These are phyloP conservation scores for Coluber constrictor DNA, from an alignment of 2,797 vertebrate genomes.

Conservation along the genomic window DNA sequence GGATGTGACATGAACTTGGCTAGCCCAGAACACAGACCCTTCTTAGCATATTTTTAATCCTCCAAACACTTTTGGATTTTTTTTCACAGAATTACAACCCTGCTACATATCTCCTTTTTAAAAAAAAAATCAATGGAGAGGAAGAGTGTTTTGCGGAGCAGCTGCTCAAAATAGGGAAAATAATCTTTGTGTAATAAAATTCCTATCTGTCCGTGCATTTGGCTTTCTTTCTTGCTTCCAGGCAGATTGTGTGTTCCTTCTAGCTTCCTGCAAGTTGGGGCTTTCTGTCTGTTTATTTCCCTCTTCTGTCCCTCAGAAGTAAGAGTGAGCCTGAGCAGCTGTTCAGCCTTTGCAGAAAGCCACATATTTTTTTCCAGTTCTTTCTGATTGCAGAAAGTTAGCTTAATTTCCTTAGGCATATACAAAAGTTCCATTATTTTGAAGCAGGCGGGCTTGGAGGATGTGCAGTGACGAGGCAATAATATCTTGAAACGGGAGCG, in stretches of 20 bases:
- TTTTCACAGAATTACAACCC: not conserved
- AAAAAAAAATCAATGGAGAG: constrained; percentile 1
- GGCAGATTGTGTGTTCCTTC: constrained; percentile 26
- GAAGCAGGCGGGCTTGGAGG: not conserved
- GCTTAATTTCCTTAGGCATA: not conserved
- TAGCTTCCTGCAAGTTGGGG: not conserved
- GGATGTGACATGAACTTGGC: not conserved
- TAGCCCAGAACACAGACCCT: not conserved
- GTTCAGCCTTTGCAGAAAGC: not conserved
- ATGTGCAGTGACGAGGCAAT: constrained; percentile 12
- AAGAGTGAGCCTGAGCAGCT: constrained; percentile 6
- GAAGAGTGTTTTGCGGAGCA: not conserved
- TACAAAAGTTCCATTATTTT: fast-evolving
- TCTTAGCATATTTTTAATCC: not conserved
- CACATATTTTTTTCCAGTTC: not conserved
- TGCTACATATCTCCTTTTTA: not conserved
- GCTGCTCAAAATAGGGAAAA: constrained; percentile 1
- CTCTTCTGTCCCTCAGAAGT: constrained; percentile 16
- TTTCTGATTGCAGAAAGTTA: not conserved
- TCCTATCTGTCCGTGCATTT: constrained; percentile 26
- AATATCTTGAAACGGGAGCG: constrained; percentile 12
- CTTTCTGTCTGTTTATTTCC: not conserved
- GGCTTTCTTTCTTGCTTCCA: constrained; percentile 12
- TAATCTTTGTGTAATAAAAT: constrained; percentile 12
- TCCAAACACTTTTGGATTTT: not conserved